Conservation (phyloP, 2,797 vertebrate species). For the Sebastiscus tertius region DNA sequence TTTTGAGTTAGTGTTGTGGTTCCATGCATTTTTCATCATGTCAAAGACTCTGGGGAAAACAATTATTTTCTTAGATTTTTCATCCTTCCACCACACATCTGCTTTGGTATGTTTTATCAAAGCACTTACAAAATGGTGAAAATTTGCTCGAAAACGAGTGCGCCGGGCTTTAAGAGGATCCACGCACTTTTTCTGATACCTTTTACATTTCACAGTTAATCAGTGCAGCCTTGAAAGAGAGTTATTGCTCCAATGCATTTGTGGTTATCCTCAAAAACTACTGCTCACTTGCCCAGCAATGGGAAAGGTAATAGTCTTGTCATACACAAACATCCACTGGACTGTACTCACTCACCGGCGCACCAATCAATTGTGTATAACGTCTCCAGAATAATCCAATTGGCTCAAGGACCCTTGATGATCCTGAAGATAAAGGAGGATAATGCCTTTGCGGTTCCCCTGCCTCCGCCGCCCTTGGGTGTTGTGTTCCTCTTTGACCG, state of each 20-base stretch:
- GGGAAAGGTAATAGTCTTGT: slow-evolving; percentile 54
- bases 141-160: background rate
- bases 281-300: slow-evolving; percentile 19
- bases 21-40: slow-evolving; percentile 11
- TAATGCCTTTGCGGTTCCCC: slow-evolving; percentile 54
- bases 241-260: slow-evolving; percentile 27
- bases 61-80: slow-evolving; percentile 11
- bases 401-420: slow-evolving; percentile 72
- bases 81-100: background rate
- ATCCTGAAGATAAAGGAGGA: slow-evolving; percentile 67
- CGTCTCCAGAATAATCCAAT: slow-evolving; percentile 69
- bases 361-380: slow-evolving; percentile 70
- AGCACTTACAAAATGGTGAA: background rate
- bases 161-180: background rate
- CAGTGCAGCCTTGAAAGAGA: slow-evolving; percentile 34
- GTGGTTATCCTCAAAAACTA: slow-evolving; percentile 45
- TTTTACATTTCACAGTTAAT: slow-evolving; percentile 44
- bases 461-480: slow-evolving; percentile 51
- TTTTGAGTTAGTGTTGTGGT: slow-evolving; percentile 12
- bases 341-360: slow-evolving; percentile 44
- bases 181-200: slow-evolving; percentile 1
- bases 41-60: background rate
- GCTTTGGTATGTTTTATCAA: slow-evolving; percentile 1
- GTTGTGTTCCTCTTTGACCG: slow-evolving; percentile 46
- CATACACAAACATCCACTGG: slow-evolving; percentile 51